A percentile compares a stretch with the other conserved stretches of the same genome.
These are phyloP conservation scores for Folsomia manolachei DNA, from an alignment of 2,888 invertebrate genomes.

Conservation along the genomic window DNA sequence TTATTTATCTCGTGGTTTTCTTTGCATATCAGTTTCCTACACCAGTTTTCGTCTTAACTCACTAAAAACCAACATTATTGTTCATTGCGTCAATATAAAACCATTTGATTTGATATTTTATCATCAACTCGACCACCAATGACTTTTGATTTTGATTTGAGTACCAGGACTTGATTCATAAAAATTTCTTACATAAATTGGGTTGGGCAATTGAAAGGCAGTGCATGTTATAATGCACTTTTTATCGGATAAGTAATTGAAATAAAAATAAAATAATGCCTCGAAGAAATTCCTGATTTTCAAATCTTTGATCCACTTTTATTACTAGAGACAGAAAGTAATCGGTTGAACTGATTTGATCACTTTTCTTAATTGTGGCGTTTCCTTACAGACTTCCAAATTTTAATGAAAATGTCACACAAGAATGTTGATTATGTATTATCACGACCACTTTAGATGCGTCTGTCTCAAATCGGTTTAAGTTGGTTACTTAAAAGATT, in stretches of 20 bases:
- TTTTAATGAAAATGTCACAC: slow-evolving; percentile 6
- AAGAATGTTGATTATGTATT: background rate
- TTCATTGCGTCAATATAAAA: too few relatives aligned
- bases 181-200: background rate
- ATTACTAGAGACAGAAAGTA: background rate
- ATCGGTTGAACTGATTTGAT: background rate
- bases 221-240: background rate
- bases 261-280: slow-evolving; percentile 1
- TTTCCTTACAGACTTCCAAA: background rate
- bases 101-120: background rate
- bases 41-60: background rate
- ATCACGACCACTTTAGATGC: background rate
- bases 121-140: background rate
- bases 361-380: background rate
- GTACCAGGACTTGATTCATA: background rate
- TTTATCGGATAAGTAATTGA: too few relatives aligned
- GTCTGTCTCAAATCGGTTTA: background rate
- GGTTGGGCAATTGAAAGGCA: background rate
- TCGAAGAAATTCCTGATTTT: background rate
- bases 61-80: too few relatives aligned
- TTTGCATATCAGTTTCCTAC: background rate
- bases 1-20: background rate
- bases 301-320: background rate
- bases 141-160: background rate
- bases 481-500: too few relatives aligned